Evolutionary conservation across 2,888 invertebrate species (phyloP).

Genomic region (Chelonus formosanus): DNA sequence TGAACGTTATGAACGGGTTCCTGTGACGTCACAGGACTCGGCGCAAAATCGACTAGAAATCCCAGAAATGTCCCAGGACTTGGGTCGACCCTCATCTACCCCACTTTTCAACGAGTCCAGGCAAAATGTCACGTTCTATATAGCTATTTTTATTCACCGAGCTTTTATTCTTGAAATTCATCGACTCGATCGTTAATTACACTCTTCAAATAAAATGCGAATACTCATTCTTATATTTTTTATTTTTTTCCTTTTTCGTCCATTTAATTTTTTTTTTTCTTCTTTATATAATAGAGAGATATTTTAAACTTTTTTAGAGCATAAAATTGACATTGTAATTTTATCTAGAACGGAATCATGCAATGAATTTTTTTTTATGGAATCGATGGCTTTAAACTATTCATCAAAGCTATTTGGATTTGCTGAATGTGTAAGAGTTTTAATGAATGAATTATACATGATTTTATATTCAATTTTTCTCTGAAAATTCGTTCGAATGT

Average conservation of each 20-base stretch:
- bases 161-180: conserved; percentile 11
- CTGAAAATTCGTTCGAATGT: too few species aligned
- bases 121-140: conserved; percentile 27
- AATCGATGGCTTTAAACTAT: too few species aligned
- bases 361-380: not conserved
- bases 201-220: conserved; percentile 5
- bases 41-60: conserved; percentile 27
- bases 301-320: too few species aligned
- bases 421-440: too few species aligned
- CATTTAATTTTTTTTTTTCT: not conserved
- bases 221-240: not conserved
- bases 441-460: too few species aligned
- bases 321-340: conserved; percentile 1
- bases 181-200: conserved; percentile 7
- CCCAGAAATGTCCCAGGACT: conserved; percentile 40
- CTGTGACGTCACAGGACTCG: conserved; percentile 42
- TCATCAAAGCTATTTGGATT: too few species aligned
- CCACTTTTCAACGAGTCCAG: conserved; percentile 19
- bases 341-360: conserved; percentile 10
- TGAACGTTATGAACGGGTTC: conserved; percentile 35
- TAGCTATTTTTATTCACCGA: conserved; percentile 25
- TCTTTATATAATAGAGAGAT: not conserved
- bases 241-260: not conserved
- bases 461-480: too few species aligned
- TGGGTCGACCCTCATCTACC: conserved; percentile 28